Percentiles rank a stretch among this genome's conserved stretches.
phyloP scores from a whole-genome alignment of 2,113 vertebrate species.

The Xerus inauris region DNA sequence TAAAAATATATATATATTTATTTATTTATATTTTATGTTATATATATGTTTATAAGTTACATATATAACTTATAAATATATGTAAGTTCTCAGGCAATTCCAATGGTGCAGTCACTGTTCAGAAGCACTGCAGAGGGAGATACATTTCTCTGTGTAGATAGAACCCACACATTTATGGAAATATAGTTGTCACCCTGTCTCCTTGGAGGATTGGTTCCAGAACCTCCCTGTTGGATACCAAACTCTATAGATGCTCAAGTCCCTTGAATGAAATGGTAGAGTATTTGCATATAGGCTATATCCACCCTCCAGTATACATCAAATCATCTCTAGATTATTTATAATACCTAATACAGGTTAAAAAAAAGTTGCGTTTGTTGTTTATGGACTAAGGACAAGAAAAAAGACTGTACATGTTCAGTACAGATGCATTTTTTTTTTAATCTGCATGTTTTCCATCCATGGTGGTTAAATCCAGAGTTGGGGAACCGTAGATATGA shows the following conservation, averaged over 20 bases:
- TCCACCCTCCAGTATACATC: background rate
- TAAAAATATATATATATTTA: too few species aligned
- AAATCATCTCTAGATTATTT: background rate
- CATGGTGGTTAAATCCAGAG: background rate
- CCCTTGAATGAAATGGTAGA: background rate
- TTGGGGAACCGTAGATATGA: too few species aligned
- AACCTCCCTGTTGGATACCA: too few species aligned
- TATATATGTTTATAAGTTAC: too few species aligned
- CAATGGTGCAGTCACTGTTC: background rate
- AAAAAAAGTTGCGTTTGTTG: too few species aligned
- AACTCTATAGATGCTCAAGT: background rate
- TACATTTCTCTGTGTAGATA: rapidly evolving
- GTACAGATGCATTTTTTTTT: background rate
- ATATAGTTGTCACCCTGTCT: background rate
- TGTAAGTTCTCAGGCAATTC: background rate
- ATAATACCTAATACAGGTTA: background rate
- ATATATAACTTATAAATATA: too few species aligned
- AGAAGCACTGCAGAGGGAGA: background rate
- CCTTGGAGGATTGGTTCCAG: background rate
- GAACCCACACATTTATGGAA: background rate
- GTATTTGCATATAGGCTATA: background rate
- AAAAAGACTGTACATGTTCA: background rate
- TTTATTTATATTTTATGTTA: too few species aligned
- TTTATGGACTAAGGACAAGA: background rate
- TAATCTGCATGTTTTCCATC: background rate